Percentiles rank a stretch among this genome's conserved stretches.
Conservation (phyloP, 92 coral and sea anemone species). For the Porites cylindrica region DNA sequence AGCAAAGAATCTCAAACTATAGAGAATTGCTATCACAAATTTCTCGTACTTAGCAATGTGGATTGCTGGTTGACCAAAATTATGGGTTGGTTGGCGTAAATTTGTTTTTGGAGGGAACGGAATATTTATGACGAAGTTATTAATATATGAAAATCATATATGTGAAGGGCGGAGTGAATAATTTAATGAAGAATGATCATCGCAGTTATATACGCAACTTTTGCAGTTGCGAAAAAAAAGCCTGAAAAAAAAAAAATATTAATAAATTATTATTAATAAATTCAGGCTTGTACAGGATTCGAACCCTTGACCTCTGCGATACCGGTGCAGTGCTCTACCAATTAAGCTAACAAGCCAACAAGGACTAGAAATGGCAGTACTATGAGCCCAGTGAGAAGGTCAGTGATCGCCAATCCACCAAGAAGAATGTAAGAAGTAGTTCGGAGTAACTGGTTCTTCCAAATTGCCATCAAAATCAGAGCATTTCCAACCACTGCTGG, state of each 20-base stretch:
- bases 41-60: background rate
- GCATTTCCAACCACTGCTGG: slow-evolving; percentile 47
- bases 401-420: slow-evolving; percentile 52
- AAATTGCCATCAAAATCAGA: slow-evolving; percentile 41
- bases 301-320: no score
- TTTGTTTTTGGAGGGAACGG: background rate
- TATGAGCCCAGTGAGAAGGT: slow-evolving; percentile 43
- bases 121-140: background rate
- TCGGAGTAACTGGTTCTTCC: slow-evolving; percentile 30
- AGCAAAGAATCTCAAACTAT: background rate
- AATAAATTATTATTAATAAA: no score
- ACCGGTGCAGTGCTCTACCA: no score
- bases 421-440: slow-evolving; percentile 41
- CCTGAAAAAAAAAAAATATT: no score
- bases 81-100: background rate
- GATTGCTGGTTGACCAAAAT: background rate
- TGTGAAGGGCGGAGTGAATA: no score
- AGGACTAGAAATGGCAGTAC: slow-evolving; percentile 14
- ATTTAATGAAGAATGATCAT: no score
- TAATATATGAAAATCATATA: no score
- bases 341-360: no score
- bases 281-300: no score
- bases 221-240: no score
- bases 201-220: no score
- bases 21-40: background rate